Evolutionary conservation across 2,888 invertebrate genomes (phyloP).

Genomic region (Thymelicus lineola): DNA sequence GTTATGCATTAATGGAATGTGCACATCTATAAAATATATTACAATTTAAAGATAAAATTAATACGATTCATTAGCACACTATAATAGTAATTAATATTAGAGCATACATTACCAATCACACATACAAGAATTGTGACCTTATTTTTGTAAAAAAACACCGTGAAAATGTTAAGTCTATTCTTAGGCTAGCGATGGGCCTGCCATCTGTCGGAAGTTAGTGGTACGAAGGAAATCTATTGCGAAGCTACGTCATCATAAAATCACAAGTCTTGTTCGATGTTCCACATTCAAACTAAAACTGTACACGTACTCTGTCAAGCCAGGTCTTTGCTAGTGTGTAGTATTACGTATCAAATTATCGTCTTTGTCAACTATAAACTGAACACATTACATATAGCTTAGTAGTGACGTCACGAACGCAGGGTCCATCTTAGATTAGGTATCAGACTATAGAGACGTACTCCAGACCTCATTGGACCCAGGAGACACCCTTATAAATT

Average conservation of each 20-base stretch:
- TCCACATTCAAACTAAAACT: slow-evolving; percentile 50
- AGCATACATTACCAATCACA: slow-evolving; percentile 64
- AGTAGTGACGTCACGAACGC: not conserved
- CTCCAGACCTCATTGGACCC: no score
- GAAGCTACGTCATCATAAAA: slow-evolving; percentile 44
- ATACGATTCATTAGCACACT: slow-evolving; percentile 84
- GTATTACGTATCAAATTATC: slow-evolving; percentile 39
- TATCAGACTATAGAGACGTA: no score
- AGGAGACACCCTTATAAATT: no score
- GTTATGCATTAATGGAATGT: slow-evolving; percentile 82
- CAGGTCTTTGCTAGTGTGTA: slow-evolving; percentile 58
- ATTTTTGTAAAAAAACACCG: slow-evolving; percentile 39
- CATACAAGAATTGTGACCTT: slow-evolving; percentile 68
- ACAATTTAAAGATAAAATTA: slow-evolving; percentile 80
- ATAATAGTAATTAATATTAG: slow-evolving; percentile 79
- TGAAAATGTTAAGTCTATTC: slow-evolving; percentile 22
- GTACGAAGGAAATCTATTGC: slow-evolving; percentile 28
- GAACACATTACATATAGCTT: slow-evolving; percentile 23
- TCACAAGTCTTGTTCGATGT: slow-evolving; percentile 55
- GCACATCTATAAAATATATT: slow-evolving; percentile 77
- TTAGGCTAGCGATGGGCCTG: slow-evolving; percentile 50
- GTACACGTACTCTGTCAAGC: slow-evolving; percentile 50
- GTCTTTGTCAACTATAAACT: slow-evolving; percentile 33
- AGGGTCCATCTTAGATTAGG: not conserved
- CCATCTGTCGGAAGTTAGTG: slow-evolving; percentile 46